phyloP scores from a whole-genome alignment of 2,797 vertebrate genomes.

The Malacoctenus gilli region DNA sequence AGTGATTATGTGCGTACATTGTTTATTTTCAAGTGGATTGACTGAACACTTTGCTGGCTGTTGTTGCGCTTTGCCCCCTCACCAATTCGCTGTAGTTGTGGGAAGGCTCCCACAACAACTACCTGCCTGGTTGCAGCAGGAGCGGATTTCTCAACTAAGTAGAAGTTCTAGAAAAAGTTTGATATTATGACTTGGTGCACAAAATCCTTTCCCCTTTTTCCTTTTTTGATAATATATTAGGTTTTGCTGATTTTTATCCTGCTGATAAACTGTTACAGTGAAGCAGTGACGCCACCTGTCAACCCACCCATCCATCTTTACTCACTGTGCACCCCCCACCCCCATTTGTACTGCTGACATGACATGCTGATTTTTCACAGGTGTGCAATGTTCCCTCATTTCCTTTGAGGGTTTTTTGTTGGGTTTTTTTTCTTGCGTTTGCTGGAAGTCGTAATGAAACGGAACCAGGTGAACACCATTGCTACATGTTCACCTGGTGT shows the following conservation, averaged over 20 bases:
- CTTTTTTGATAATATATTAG: no score
- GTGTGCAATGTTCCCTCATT: constrained; percentile 26
- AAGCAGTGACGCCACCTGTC: constrained; percentile 17
- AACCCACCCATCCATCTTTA: constrained; percentile 14
- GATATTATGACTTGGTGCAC: no score
- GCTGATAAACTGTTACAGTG: not conserved
- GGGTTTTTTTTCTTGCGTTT: constrained; percentile 24
- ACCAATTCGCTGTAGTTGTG: no score
- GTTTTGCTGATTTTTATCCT: not conserved
- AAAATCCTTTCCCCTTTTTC: no score
- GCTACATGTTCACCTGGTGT: not conserved
- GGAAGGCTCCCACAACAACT: no score
- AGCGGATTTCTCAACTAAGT: no score
- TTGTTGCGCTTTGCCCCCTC: not conserved
- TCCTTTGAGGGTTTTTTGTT: constrained; percentile 23
- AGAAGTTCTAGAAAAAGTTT: no score
- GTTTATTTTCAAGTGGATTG: constrained; percentile 1
- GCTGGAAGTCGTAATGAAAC: constrained; percentile 26
- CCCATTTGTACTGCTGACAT: constrained; percentile 38
- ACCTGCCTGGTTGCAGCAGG: no score
- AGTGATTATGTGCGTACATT: not conserved
- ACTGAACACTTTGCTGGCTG: constrained; percentile 13
- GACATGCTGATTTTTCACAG: constrained; percentile 41
- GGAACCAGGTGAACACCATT: constrained; percentile 23
- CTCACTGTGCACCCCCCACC: constrained; percentile 13